Conservation (phyloP, 2,113 vertebrate species). For the Paralichthys olivaceus region DNA sequence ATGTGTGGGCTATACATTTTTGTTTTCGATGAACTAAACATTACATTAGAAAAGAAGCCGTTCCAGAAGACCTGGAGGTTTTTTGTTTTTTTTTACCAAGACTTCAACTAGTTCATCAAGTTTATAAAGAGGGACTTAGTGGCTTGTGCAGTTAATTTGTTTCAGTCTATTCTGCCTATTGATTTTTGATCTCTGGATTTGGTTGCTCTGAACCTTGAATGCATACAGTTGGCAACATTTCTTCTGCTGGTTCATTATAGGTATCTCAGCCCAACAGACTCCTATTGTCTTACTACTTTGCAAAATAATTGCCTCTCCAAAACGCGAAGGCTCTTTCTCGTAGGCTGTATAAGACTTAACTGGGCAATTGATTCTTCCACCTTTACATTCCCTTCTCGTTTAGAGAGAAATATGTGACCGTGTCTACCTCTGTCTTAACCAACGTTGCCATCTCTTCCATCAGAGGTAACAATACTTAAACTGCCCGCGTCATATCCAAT, state of each 20-base stretch:
- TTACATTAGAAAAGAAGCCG: not conserved
- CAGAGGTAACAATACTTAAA: not conserved
- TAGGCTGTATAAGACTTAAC: slow-evolving; percentile 2
- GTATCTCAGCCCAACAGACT: slow-evolving; percentile 14
- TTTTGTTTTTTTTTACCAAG: not conserved
- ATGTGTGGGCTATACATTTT: not conserved
- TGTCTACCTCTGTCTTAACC: not conserved
- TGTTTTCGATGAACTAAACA: not conserved
- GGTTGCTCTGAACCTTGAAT: slow-evolving; percentile 69
- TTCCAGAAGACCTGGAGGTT: not conserved
- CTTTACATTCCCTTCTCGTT: not conserved
- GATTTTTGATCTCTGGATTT: slow-evolving; percentile 84
- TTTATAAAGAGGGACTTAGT: slow-evolving; percentile 68
- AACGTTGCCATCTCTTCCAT: not conserved
- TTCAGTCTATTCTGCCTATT: slow-evolving; percentile 85
- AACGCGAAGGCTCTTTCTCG: not conserved
- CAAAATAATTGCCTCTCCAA: slow-evolving; percentile 29
- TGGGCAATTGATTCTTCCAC: not conserved
- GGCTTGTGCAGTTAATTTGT: slow-evolving; percentile 81
- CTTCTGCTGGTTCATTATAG: slow-evolving; percentile 41
- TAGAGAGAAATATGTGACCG: slow-evolving; percentile 2
- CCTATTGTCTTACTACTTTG: slow-evolving; percentile 26
- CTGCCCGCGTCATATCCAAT: not conserved
- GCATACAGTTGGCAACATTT: slow-evolving; percentile 77
- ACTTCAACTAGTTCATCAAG: slow-evolving; percentile 23